Conservation (phyloP, 2,888 invertebrate species). For the Lasioglossum leucozonium region DNA sequence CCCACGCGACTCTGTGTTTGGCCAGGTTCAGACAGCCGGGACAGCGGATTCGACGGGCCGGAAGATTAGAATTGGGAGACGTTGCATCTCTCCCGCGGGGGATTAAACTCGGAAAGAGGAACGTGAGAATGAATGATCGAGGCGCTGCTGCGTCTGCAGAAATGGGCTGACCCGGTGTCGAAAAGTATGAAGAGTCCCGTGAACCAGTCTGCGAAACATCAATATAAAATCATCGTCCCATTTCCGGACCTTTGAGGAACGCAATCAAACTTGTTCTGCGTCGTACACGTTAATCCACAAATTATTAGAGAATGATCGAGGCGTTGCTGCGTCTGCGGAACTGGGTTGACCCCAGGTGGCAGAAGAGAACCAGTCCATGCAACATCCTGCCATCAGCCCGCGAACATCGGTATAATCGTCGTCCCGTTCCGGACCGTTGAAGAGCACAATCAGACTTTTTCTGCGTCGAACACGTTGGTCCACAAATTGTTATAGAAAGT, state of each 20-base stretch:
- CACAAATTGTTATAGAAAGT: neutral
- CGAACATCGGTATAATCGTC: slow-evolving; percentile 9
- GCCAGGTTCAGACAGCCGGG: slow-evolving; percentile 39
- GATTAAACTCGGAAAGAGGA: slow-evolving; percentile 46
- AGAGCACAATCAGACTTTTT: neutral
- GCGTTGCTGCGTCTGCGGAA: neutral
- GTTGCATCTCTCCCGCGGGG: slow-evolving; percentile 33
- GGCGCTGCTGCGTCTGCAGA: neutral
- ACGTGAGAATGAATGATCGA: slow-evolving; percentile 61
- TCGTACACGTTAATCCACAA: neutral
- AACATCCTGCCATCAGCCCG: slow-evolving; percentile 44
- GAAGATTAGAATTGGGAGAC: slow-evolving; percentile 62
- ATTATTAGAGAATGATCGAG: slow-evolving; percentile 9
- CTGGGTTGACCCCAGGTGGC: slow-evolving; percentile 35
- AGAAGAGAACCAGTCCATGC: slow-evolving; percentile 40
- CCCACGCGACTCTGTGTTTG: slow-evolving; percentile 66
- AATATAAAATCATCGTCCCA: neutral
- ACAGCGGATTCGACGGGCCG: slow-evolving; percentile 35
- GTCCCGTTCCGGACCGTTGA: slow-evolving; percentile 14
- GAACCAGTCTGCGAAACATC: slow-evolving; percentile 28
- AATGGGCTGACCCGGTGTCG: slow-evolving; percentile 33
- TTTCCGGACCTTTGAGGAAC: neutral
- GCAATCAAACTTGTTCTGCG: neutral
- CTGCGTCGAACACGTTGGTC: neutral
- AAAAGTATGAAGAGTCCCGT: slow-evolving; percentile 24